Evolutionary conservation across 2,797 vertebrate species (phyloP).

Genomic region (Neosalanx taihuensis): DNA sequence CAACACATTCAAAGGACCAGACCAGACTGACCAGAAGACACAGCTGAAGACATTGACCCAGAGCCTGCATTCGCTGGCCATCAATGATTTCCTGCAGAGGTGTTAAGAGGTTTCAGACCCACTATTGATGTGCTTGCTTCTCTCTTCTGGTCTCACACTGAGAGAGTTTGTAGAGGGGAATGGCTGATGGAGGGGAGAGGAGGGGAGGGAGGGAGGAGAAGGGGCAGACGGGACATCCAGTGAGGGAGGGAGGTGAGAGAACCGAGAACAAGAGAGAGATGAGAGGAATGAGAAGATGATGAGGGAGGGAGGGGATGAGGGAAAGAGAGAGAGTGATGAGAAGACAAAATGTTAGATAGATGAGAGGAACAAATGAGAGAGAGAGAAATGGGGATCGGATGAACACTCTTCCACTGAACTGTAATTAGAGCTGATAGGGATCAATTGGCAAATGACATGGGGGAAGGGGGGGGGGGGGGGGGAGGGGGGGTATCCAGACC

Average conservation of each 20-base stretch:
- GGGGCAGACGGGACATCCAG: no score
- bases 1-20: no score
- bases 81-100: conserved; percentile 32
- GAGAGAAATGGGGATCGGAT: background rate
- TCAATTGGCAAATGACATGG: conserved; percentile 71
- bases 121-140: conserved; percentile 27
- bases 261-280: background rate
- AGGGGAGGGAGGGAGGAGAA: conserved; percentile 14
- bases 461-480: no score
- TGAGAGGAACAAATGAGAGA: background rate
- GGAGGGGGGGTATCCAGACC: no score
- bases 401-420: conserved; percentile 27
- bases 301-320: conserved; percentile 1
- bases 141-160: background rate
- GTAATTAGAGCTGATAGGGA: conserved; percentile 61
- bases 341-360: no score
- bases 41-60: conserved; percentile 4
- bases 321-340: background rate
- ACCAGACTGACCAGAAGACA: conserved; percentile 6
- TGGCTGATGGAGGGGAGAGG: conserved; percentile 2
- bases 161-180: background rate
- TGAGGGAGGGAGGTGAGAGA: background rate
- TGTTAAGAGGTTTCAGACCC: conserved; percentile 28
- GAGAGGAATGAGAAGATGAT: no score
- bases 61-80: background rate